Percentiles rank a stretch among this genome's conserved stretches.
phyloP scores from a whole-genome alignment of 2,888 invertebrate species.

The Campoletis raptor region DNA sequence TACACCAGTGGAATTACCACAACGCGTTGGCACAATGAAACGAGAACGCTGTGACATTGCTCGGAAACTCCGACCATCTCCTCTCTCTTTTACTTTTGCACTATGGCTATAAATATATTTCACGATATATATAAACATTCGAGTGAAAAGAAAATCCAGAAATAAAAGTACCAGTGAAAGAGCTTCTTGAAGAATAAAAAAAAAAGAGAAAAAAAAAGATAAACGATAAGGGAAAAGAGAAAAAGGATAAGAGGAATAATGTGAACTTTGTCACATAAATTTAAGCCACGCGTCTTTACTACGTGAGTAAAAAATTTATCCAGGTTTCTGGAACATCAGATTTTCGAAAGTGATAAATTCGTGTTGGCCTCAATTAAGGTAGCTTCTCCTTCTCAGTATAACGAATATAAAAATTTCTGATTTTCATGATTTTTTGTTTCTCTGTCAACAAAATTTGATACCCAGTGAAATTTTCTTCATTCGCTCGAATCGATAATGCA shows the following conservation, averaged over 20 bases:
- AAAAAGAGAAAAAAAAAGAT: not conserved
- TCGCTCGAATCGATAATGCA: too few species aligned
- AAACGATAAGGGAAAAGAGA: not conserved
- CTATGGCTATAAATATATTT: conserved; percentile 28
- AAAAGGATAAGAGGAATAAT: not conserved
- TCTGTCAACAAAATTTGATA: too few species aligned
- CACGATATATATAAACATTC: not conserved
- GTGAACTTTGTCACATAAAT: conserved; percentile 14
- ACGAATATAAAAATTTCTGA: too few species aligned
- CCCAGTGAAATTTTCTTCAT: too few species aligned
- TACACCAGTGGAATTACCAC: conserved; percentile 46
- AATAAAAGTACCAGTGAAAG: conserved; percentile 8
- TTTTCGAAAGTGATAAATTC: not conserved
- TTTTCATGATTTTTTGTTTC: too few species aligned
- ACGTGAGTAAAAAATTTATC: not conserved
- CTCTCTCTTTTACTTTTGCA: not conserved
- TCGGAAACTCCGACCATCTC: conserved; percentile 63
- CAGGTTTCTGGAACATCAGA: not conserved
- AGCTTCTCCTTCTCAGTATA: too few species aligned
- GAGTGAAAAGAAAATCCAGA: conserved; percentile 27
- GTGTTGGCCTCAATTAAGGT: not conserved
- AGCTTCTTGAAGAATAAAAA: not conserved
- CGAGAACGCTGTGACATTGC: conserved; percentile 66
- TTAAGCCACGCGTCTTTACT: not conserved
- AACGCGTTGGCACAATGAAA: conserved; percentile 62